Evolutionary conservation across 53 echinoderm and acorn worm species (phyloP).

Genomic region (Apostichopus leukothele): DNA sequence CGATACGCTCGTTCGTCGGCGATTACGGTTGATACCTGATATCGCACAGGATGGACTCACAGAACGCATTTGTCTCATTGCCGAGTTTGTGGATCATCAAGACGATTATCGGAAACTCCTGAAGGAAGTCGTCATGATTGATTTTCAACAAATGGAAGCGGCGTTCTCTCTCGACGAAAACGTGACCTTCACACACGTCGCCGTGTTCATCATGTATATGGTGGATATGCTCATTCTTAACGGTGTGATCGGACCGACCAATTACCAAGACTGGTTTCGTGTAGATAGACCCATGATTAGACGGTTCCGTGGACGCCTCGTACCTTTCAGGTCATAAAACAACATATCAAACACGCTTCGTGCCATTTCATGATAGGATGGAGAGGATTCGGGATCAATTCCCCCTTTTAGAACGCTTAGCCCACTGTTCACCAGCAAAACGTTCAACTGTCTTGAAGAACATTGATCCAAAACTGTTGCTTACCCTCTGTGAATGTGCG

Average conservation of each 20-base stretch:
- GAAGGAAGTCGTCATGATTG: not conserved
- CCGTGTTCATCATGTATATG: not conserved
- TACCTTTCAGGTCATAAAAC: not conserved
- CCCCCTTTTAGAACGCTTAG: constrained; percentile 58
- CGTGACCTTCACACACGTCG: not conserved
- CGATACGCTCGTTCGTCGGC: not conserved
- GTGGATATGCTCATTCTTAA: not conserved
- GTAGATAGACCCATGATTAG: constrained; percentile 12
- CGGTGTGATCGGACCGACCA: not conserved
- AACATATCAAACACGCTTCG: not conserved
- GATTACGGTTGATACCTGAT: not conserved
- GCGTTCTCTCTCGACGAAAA: not conserved
- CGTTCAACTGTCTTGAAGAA: constrained; percentile 40
- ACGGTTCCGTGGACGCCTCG: not conserved
- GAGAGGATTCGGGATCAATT: constrained; percentile 41
- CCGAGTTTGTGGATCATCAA: not conserved
- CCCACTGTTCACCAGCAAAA: constrained; percentile 35
- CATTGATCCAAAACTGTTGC: constrained; percentile 40
- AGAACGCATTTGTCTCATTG: not conserved
- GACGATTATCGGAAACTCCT: not conserved
- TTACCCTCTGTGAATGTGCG: constrained; percentile 52
- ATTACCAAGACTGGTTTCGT: constrained; percentile 15
- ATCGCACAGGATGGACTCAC: not conserved
- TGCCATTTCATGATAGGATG: constrained; percentile 48
- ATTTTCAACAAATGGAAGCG: not conserved